phyloP scores from a whole-genome alignment of 2,113 vertebrate species.

The Tiliqua scincoides region DNA sequence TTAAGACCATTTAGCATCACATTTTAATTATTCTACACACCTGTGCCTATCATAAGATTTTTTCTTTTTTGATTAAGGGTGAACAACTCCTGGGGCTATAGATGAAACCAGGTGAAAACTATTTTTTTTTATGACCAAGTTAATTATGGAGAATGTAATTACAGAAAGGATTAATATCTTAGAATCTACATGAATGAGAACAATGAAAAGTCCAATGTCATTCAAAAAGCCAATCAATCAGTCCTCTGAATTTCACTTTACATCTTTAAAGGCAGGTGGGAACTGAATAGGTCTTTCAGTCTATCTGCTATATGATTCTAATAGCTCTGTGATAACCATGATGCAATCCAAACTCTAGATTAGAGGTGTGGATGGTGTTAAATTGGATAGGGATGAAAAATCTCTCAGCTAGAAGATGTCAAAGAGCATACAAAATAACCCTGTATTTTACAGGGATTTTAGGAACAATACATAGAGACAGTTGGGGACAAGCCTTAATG shows the following conservation, averaged over 20 bases:
- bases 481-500: not conserved
- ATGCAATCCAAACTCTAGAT: not conserved
- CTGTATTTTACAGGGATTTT: not conserved
- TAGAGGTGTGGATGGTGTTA: not conserved
- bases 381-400: not conserved
- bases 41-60: conserved; percentile 14
- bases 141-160: not conserved
- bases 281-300: not conserved
- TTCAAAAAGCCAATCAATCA: conserved; percentile 27
- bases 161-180: conserved; percentile 25
- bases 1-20: conserved; percentile 3
- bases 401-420: not conserved
- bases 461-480: not conserved
- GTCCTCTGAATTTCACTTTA: not conserved
- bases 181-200: not conserved
- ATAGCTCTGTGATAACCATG: not conserved
- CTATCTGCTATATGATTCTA: not conserved
- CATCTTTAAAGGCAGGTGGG: not conserved
- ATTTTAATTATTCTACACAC: conserved; percentile 42
- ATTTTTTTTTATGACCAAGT: conserved; percentile 34
- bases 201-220: not conserved
- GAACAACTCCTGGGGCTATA: conserved; percentile 26
- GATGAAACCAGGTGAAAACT: conserved; percentile 3
- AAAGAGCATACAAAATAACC: not conserved
- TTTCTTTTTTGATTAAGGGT: not conserved